Evolutionary conservation across 2,888 invertebrate species (phyloP).

Genomic region (Limnephilus rhombicus): DNA sequence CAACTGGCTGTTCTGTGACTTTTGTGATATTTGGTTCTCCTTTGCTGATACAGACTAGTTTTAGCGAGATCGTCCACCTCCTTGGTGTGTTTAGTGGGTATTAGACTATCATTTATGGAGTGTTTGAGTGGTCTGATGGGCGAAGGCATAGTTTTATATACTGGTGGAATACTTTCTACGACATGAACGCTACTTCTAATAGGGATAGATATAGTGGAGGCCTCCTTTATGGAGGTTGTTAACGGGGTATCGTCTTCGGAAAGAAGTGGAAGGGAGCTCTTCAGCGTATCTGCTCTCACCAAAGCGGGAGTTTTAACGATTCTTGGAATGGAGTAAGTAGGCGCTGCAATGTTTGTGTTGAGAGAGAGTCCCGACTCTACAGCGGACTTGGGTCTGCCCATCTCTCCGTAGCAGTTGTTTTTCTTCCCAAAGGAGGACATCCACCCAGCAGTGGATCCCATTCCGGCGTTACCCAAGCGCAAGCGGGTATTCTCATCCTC

Average conservation of each 20-base stretch:
- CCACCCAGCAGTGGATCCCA: slow-evolving; percentile 64
- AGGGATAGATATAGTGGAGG: slow-evolving; percentile 78
- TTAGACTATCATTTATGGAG: slow-evolving; percentile 76
- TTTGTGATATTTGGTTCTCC: slow-evolving; percentile 84
- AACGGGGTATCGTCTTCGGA: slow-evolving; percentile 61
- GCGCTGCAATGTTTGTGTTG: slow-evolving; percentile 54
- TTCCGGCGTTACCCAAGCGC: slow-evolving; percentile 65
- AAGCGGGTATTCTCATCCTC: slow-evolving; percentile 70
- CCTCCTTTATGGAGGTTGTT: slow-evolving; percentile 72
- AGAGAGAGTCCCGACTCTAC: slow-evolving; percentile 67
- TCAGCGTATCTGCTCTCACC: slow-evolving; percentile 47
- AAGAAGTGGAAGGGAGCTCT: slow-evolving; percentile 58
- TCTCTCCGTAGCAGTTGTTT: slow-evolving; percentile 67
- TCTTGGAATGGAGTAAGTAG: slow-evolving; percentile 59
- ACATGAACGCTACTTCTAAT: slow-evolving; percentile 71
- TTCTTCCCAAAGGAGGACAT: slow-evolving; percentile 65
- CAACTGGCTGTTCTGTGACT: slow-evolving; percentile 88
- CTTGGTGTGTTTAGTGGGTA: slow-evolving; percentile 59
- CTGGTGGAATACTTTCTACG: slow-evolving; percentile 71
- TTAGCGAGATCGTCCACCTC: slow-evolving; percentile 68
- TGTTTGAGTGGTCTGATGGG: slow-evolving; percentile 72
- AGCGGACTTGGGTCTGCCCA: slow-evolving; percentile 69
- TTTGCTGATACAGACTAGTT: slow-evolving; percentile 76
- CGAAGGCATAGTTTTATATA: slow-evolving; percentile 80
- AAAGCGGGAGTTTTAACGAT: slow-evolving; percentile 59